Evolutionary conservation across 2,797 vertebrate genomes (phyloP).

Genomic region (Clarias fuscus): DNA sequence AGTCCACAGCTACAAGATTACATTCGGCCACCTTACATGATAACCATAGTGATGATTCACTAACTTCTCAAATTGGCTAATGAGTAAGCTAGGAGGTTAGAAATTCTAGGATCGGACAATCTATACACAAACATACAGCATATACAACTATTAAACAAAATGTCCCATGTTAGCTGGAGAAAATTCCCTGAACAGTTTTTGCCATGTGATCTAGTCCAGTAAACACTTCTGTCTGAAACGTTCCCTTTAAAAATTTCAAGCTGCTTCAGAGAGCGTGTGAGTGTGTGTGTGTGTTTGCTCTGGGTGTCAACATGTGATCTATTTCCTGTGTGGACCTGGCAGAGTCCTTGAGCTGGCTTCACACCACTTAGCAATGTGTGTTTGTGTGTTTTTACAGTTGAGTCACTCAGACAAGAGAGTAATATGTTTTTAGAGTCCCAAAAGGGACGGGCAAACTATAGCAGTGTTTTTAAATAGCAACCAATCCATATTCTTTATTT

Average conservation of each 20-base stretch:
- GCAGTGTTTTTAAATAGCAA: background rate
- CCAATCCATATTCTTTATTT: background rate
- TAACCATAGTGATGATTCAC: background rate
- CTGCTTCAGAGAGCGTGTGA: background rate
- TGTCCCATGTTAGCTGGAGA: background rate
- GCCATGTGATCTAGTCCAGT: background rate
- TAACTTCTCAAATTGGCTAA: background rate
- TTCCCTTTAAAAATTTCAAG: background rate
- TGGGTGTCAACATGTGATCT: constrained; percentile 51
- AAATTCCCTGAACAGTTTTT: background rate
- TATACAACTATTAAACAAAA: background rate
- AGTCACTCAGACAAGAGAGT: background rate
- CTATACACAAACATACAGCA: background rate
- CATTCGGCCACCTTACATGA: background rate
- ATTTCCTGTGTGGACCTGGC: constrained; percentile 29
- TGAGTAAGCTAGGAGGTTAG: background rate
- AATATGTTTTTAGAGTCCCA: constrained; percentile 10
- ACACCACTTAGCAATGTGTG: constrained; percentile 36
- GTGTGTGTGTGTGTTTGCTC: constrained; percentile 5
- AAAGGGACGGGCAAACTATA: background rate
- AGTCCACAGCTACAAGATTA: background rate
- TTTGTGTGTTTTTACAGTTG: constrained; percentile 25
- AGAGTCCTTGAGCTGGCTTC: constrained; percentile 15
- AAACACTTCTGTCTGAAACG: background rate
- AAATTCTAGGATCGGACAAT: background rate